phyloP scores from a whole-genome alignment of 2,797 vertebrate species.

The Falco peregrinus region DNA sequence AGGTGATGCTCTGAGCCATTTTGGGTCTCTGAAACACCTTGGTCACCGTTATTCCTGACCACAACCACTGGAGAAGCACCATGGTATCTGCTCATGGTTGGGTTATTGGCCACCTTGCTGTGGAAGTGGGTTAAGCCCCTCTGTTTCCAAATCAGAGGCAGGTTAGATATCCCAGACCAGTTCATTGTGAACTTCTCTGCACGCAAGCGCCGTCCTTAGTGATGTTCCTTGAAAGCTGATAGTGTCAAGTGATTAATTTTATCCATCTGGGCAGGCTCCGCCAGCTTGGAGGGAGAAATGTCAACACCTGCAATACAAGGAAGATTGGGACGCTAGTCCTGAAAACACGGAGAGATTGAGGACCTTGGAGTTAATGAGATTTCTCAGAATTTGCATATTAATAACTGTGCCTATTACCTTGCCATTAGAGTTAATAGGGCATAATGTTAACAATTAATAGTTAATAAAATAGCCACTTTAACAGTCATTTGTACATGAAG shows the following conservation, averaged over 20 bases:
- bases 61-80: neutral
- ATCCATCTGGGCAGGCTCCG: neutral
- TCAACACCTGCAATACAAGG: neutral
- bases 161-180: neutral
- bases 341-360: neutral
- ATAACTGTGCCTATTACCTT: neutral
- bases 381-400: slow-evolving; percentile 38
- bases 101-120: neutral
- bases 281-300: neutral
- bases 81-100: fast-evolving
- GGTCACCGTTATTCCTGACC: fast-evolving
- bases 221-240: neutral
- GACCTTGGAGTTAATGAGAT: neutral
- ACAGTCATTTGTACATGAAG: fast-evolving
- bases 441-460: slow-evolving; percentile 3
- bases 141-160: neutral
- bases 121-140: neutral
- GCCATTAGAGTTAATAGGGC: neutral
- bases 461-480: neutral
- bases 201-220: neutral
- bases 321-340: neutral
- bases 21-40: neutral
- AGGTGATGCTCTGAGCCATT: neutral
- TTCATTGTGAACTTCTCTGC: neutral
- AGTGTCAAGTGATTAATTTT: neutral